Evolutionary conservation across 1,140 invertebrate genomes (phyloP).

Genomic region (Drosophila orena): DNA sequence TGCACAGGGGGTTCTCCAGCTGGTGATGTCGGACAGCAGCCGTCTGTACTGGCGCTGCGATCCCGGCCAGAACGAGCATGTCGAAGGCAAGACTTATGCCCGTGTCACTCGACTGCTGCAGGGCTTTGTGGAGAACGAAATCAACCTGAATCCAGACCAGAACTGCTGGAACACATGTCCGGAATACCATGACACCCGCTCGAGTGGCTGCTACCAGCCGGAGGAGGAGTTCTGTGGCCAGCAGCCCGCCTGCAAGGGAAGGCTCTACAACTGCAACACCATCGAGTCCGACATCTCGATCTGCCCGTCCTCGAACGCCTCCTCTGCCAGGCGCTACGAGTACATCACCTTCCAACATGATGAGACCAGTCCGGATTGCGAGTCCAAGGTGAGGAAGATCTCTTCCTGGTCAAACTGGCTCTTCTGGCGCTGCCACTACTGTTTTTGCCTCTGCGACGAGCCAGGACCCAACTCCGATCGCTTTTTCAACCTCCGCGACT

Average conservation of each 20-base stretch:
- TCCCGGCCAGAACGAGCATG: slow-evolving; percentile 84
- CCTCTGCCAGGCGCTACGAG: slow-evolving; percentile 37
- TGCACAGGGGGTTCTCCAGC: slow-evolving; percentile 88
- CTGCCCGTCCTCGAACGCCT: slow-evolving; percentile 86
- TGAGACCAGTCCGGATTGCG: slow-evolving; percentile 87
- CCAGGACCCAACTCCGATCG: slow-evolving; percentile 89
- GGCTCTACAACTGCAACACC: slow-evolving; percentile 91
- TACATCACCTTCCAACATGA: slow-evolving; percentile 92
- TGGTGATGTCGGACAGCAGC: slow-evolving; percentile 87
- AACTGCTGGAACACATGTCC: slow-evolving; percentile 91
- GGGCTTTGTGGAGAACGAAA: slow-evolving; percentile 94
- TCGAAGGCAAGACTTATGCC: slow-evolving; percentile 88
- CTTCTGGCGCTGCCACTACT: slow-evolving; percentile 94
- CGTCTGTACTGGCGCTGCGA: slow-evolving; percentile 91
- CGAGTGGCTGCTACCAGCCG: slow-evolving; percentile 87
- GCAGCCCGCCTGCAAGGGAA: slow-evolving; percentile 90
- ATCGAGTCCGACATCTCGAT: slow-evolving; percentile 93
- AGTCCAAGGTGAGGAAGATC: slow-evolving; percentile 86
- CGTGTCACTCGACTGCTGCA: slow-evolving; percentile 92
- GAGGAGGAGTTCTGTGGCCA: slow-evolving; percentile 88
- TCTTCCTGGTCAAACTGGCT: slow-evolving; percentile 93
- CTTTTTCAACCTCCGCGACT: slow-evolving; percentile 90
- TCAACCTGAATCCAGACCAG: slow-evolving; percentile 90
- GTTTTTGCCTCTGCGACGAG: slow-evolving; percentile 94
- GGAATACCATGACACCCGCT: slow-evolving; percentile 89